phyloP scores from a whole-genome alignment of 2,113 vertebrate genomes.

The Chaenogobius annularis region DNA sequence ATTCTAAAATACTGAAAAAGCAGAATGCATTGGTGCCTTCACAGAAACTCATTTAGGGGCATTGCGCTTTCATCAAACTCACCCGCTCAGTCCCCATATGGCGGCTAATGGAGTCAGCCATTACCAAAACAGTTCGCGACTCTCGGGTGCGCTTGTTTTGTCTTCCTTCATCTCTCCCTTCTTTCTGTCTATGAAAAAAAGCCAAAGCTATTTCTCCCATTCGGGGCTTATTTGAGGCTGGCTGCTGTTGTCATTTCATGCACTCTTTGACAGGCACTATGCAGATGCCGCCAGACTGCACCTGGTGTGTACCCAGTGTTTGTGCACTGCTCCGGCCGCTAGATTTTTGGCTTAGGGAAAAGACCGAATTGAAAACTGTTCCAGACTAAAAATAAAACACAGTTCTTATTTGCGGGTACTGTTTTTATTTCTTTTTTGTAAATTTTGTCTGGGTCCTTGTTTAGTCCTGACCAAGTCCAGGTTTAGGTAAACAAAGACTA shows the following conservation, averaged over 20 bases:
- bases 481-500: no score
- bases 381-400: not conserved
- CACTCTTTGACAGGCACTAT: conserved; percentile 19
- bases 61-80: conserved; percentile 20
- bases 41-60: conserved; percentile 11
- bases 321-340: not conserved
- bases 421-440: no score
- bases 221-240: conserved; percentile 4
- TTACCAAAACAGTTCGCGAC: conserved; percentile 16
- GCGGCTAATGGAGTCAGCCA: conserved; percentile 27
- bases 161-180: conserved; percentile 5
- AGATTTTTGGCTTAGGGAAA: not conserved
- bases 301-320: not conserved
- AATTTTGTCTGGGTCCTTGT: no score
- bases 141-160: conserved; percentile 5
- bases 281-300: not conserved
- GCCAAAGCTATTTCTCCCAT: not conserved
- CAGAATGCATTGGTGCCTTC: conserved; percentile 6
- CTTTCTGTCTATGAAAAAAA: conserved; percentile 13
- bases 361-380: not conserved
- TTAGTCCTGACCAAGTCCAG: no score
- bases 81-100: conserved; percentile 1
- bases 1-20: not conserved
- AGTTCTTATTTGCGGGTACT: no score
- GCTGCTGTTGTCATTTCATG: conserved; percentile 22